Evolutionary conservation across 1,140 invertebrate genomes (phyloP).

Genomic region (Anastrepha obliqua): DNA sequence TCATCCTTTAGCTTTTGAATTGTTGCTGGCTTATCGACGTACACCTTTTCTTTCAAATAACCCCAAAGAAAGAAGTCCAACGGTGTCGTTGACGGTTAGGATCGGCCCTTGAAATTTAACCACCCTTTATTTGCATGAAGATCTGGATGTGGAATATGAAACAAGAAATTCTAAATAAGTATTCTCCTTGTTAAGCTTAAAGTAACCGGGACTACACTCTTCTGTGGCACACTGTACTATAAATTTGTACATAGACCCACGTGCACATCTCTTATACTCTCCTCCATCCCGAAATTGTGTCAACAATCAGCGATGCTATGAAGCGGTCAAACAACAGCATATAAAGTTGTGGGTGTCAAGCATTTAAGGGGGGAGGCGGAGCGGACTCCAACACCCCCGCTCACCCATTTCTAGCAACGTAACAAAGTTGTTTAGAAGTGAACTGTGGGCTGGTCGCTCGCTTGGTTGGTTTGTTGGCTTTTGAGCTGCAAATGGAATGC

Average conservation of each 20-base stretch:
- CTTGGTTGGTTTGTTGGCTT: neutral
- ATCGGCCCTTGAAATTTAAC: too few species aligned
- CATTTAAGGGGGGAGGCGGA: neutral
- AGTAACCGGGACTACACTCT: too few species aligned
- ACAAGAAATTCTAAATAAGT: too few species aligned
- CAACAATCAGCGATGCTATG: slow-evolving; percentile 1
- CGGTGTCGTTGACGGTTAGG: too few species aligned
- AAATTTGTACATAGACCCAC: neutral
- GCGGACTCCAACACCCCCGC: neutral
- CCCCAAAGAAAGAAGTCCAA: too few species aligned
- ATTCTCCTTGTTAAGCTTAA: too few species aligned
- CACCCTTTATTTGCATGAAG: too few species aligned
- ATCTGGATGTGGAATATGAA: too few species aligned
- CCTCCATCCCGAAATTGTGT: neutral
- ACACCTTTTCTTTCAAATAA: too few species aligned
- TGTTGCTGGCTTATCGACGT: too few species aligned
- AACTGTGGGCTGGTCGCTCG: neutral
- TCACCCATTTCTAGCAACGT: neutral
- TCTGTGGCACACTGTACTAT: too few species aligned
- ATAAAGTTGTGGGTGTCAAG: slow-evolving; percentile 4
- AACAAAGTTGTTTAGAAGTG: slow-evolving; percentile 21
- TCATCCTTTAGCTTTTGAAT: too few species aligned
- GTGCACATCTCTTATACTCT: neutral
- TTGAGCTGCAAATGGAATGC: slow-evolving; percentile 35
- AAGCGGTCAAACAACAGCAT: slow-evolving; percentile 9